Evolutionary conservation across 2,113 vertebrate species (phyloP).

Genomic region (Chamaetylas fuelleborni): DNA sequence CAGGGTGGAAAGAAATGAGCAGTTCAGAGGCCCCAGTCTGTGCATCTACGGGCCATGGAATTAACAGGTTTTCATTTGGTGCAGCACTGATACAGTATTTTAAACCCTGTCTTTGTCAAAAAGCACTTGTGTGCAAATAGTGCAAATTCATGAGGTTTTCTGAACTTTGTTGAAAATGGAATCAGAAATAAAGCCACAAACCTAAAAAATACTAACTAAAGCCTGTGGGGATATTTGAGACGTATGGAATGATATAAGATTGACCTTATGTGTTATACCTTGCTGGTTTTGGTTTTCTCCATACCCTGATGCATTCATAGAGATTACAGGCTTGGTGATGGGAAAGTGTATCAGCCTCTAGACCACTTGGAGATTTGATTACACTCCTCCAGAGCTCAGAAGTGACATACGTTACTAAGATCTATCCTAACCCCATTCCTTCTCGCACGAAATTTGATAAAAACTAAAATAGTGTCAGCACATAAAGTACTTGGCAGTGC

Average conservation of each 20-base stretch:
- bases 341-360: neutral
- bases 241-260: fast-evolving
- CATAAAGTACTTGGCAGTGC: neutral
- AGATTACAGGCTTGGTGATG: neutral
- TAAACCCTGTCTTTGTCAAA: neutral
- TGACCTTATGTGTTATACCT: neutral
- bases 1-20: neutral
- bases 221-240: neutral
- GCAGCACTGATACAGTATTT: neutral
- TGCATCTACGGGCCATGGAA: neutral
- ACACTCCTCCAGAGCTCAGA: neutral
- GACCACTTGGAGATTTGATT: neutral
- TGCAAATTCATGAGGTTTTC: neutral
- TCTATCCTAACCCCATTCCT: neutral
- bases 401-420: neutral
- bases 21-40: neutral
- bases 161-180: neutral
- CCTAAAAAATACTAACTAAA: neutral
- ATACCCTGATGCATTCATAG: neutral
- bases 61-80: neutral
- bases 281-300: neutral
- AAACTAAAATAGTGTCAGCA: neutral
- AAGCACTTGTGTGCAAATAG: neutral
- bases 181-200: neutral
- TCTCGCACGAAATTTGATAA: neutral